These are phyloP conservation scores for Monopis laevigella DNA, from an alignment of 2,888 invertebrate species.

Conservation along the genomic window DNA sequence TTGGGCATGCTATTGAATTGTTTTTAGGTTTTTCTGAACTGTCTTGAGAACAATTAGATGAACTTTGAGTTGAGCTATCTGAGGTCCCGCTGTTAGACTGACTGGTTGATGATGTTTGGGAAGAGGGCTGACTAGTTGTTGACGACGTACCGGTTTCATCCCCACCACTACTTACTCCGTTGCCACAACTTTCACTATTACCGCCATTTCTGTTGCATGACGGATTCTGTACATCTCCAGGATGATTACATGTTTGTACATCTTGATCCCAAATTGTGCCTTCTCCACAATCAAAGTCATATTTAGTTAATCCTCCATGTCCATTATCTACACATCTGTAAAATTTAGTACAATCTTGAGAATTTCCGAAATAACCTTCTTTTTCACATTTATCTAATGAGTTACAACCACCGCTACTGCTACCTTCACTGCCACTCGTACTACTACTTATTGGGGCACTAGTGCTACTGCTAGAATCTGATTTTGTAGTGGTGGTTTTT, in stretches of 20 bases:
- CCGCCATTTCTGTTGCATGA: conserved; percentile 28
- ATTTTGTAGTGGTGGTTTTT: conserved; percentile 4
- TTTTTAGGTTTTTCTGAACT: conserved; percentile 32
- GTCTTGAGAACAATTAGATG: conserved; percentile 32
- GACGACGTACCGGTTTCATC: conserved; percentile 20
- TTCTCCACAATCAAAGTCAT: conserved; percentile 62
- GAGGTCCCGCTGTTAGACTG: conserved; percentile 23
- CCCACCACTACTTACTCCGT: conserved; percentile 1
- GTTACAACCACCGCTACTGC: conserved; percentile 2
- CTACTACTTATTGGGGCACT: neutral
- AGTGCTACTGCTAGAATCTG: neutral
- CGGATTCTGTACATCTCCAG: conserved; percentile 42
- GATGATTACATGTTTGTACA: conserved; percentile 51
- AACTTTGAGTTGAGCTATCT: conserved; percentile 25
- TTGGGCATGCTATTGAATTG: conserved; percentile 49
- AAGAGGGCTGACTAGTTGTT: conserved; percentile 17
- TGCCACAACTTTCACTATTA: neutral
- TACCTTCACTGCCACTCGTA: neutral
- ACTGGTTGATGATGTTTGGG: conserved; percentile 16
- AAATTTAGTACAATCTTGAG: conserved; percentile 71
- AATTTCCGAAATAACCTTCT: conserved; percentile 73
- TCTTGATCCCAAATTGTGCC: conserved; percentile 76
- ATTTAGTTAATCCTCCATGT: conserved; percentile 39
- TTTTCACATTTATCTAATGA: conserved; percentile 25
- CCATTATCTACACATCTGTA: conserved; percentile 68